Base-by-base conservation (phyloP, 2,888 invertebrate species). In the Charanyca ferruginea region DNA sequence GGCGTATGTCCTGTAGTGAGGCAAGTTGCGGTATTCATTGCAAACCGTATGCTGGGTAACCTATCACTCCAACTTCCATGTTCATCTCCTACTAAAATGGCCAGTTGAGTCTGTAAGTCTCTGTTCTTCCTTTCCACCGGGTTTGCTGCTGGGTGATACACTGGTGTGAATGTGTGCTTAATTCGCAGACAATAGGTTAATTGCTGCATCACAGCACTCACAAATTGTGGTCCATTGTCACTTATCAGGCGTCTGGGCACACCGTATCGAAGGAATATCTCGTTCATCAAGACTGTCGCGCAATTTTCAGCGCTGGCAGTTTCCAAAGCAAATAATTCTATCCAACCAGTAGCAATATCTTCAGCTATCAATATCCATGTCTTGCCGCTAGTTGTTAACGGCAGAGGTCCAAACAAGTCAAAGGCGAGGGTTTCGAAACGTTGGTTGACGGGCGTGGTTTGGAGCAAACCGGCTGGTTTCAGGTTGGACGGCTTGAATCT, bases 211-310 rank as follows among this genome's bases (percentile, higher is more conserved):
- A n/a, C n/a, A n/a, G n/a, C n/a, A n/a, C n/a, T n/a, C n/a, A n/a
- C n/a, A n/a, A n/a, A n/a, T n/a, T n/a, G n/a, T n/a, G n/a, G n/a
- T n/a, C n/a, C n/a, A n/a, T n/a, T n/a, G n/a, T n/a, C n/a, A n/a
- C n/a, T n/a, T n/a, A n/a, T n/a, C n/a, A n/a, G n/a, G n/a, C n/a
- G n/a, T n/a, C n/a, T n/a, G n/a, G n/a, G n/a, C n/a, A n/a, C n/a
- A n/a, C n/a, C n/a, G n/a, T n/a, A n/a, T n/a, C n/a, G n/a, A n/a
- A n/a, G n/a, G n/a, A 90, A 85, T 4, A 89, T 62, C 58, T 90
- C 88, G 38, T 88, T 69, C 0, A 91, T 52, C 0, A 91, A 62
- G 0, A 66, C 78, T 5, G 57, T 66, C 0, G 87, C 87, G 62
- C 89, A 90, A 0, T 51, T 65, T 32, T 83, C 84, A 0, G 83